These are phyloP conservation scores for Nebria salina DNA, from an alignment of 2,888 invertebrate species.

Conservation along the genomic window DNA sequence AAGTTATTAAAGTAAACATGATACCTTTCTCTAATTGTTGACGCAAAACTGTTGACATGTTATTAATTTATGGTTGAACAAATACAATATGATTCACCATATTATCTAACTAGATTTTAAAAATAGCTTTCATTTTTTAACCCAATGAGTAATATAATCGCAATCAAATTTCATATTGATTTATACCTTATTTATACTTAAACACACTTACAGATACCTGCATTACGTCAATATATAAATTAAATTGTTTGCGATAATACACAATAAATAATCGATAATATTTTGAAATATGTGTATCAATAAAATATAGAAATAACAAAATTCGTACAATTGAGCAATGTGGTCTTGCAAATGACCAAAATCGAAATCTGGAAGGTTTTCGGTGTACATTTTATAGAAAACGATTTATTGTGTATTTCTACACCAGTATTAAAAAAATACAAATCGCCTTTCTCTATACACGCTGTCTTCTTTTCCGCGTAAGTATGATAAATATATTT, in stretches of 20 bases:
- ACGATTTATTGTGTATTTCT: slow-evolving; percentile 7
- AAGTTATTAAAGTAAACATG: background rate
- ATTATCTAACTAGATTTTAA: background rate
- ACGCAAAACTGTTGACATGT: background rate
- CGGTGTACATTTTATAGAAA: slow-evolving; percentile 3
- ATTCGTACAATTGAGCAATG: no score
- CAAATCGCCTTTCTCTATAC: slow-evolving; percentile 2
- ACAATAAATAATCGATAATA: no score
- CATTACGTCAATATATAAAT: no score
- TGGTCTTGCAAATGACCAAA: no score
- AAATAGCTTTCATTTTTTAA: background rate
- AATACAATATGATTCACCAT: background rate
- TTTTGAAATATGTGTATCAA: no score
- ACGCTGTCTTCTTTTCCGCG: background rate
- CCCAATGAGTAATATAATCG: background rate
- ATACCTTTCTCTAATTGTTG: slow-evolving; percentile 1
- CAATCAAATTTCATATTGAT: background rate
- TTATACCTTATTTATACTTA: background rate
- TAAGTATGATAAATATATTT: slow-evolving; percentile 43
- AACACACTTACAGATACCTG: no score
- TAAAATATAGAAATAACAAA: no score
- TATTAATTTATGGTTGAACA: background rate
- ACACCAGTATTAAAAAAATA: slow-evolving; percentile 9
- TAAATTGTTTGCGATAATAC: no score
- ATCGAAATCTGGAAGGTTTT: no score